Evolutionary conservation across 2,113 vertebrate genomes (phyloP).

Genomic region (Myrmecobius fasciatus): DNA sequence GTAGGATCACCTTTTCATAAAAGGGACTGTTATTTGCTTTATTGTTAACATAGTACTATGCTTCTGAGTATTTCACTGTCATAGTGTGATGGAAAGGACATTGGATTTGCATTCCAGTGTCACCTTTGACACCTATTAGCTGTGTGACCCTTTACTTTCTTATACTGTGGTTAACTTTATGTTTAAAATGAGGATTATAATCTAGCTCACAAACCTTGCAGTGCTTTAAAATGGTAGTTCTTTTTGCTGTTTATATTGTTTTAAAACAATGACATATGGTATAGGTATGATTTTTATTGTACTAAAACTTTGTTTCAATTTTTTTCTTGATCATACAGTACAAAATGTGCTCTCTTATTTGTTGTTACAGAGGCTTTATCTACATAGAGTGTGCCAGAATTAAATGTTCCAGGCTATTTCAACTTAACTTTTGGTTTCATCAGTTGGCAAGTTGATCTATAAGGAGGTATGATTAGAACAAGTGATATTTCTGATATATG

Average conservation of each 20-base stretch:
- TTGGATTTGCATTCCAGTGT: neutral
- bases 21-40: neutral
- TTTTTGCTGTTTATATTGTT: neutral
- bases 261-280: neutral
- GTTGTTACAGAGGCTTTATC: neutral
- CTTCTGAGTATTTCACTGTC: neutral
- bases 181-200: neutral
- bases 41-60: neutral
- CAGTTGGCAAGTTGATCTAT: neutral
- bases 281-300: neutral
- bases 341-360: neutral
- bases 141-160: neutral
- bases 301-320: neutral
- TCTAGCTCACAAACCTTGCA: neutral
- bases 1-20: neutral
- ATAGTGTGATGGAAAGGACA: neutral
- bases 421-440: neutral
- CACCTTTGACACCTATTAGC: neutral
- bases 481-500: neutral
- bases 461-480: neutral
- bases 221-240: neutral
- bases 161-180: neutral
- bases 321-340: neutral
- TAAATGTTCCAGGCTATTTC: neutral
- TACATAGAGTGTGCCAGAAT: neutral